Evolutionary conservation across 2,888 invertebrate genomes (phyloP).

Genomic region (Timema podura): DNA sequence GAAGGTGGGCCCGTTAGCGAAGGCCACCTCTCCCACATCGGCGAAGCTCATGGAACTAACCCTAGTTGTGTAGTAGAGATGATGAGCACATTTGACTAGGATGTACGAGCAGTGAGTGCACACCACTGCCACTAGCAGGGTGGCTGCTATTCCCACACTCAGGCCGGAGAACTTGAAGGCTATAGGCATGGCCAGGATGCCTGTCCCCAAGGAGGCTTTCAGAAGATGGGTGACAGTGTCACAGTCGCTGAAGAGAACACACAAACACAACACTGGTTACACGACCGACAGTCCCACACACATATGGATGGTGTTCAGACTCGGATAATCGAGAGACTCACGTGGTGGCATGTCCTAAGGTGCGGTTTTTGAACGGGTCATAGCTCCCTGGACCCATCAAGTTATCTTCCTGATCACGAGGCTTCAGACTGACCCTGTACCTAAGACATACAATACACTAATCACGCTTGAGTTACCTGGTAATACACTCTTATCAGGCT

Average conservation of each 20-base stretch:
- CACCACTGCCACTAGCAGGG: conserved; percentile 78
- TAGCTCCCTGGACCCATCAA: conserved; percentile 50
- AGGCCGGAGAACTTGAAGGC: conserved; percentile 88
- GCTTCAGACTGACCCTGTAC: conserved; percentile 54
- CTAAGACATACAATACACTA: conserved; percentile 43
- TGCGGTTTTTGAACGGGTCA: conserved; percentile 71
- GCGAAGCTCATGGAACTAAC: conserved; percentile 78
- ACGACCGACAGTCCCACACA: background rate
- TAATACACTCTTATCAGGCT: too few relatives aligned
- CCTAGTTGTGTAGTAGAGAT: conserved; percentile 67
- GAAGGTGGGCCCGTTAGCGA: conserved; percentile 66
- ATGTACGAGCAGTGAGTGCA: conserved; percentile 95
- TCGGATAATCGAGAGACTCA: conserved; percentile 52
- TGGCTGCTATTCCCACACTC: conserved; percentile 74
- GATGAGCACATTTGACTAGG: conserved; percentile 79
- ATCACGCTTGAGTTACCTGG: background rate
- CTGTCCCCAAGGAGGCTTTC: conserved; percentile 94
- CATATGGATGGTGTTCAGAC: background rate
- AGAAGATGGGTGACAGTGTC: conserved; percentile 90
- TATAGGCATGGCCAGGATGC: conserved; percentile 90
- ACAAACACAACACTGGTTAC: too few relatives aligned
- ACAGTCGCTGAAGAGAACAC: conserved; percentile 64
- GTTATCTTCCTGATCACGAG: conserved; percentile 58
- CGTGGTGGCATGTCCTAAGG: conserved; percentile 74
- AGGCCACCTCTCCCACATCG: conserved; percentile 77